phyloP scores from a whole-genome alignment of 2,888 invertebrate genomes.

The Dynastes maya region DNA sequence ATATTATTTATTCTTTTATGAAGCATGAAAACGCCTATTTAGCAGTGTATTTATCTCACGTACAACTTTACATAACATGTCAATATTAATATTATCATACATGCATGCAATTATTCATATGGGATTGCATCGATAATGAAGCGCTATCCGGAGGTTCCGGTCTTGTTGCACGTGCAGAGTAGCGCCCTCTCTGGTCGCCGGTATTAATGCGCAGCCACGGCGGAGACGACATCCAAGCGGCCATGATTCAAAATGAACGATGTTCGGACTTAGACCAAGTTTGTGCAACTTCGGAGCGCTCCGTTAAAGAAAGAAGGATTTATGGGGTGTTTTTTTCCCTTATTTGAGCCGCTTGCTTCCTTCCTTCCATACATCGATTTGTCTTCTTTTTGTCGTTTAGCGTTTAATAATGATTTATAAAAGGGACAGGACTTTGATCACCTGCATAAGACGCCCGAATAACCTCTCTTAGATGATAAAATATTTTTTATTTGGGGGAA shows the following conservation, averaged over 20 bases:
- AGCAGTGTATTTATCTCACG: not conserved
- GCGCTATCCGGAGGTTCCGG: slow-evolving; percentile 51
- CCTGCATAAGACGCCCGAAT: slow-evolving; percentile 57
- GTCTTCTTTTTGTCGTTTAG: slow-evolving; percentile 70
- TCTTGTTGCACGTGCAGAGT: slow-evolving; percentile 58
- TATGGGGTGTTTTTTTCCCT: slow-evolving; percentile 67
- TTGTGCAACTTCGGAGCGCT: slow-evolving; percentile 68
- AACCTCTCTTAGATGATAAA: slow-evolving; percentile 51
- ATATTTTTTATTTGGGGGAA: slow-evolving; percentile 44
- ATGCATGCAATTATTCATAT: slow-evolving; percentile 45
- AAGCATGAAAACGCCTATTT: too few species aligned
- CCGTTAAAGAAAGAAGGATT: slow-evolving; percentile 69
- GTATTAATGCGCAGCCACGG: slow-evolving; percentile 69
- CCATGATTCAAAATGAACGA: slow-evolving; percentile 71
- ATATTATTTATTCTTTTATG: too few species aligned
- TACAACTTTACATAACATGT: not conserved
- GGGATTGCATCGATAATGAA: slow-evolving; percentile 50
- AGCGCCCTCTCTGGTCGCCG: slow-evolving; percentile 61
- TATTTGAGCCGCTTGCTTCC: slow-evolving; percentile 63
- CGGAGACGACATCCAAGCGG: slow-evolving; percentile 67
- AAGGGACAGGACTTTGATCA: slow-evolving; percentile 59
- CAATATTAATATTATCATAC: slow-evolving; percentile 27
- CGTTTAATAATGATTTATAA: slow-evolving; percentile 69
- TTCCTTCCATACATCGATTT: slow-evolving; percentile 69
- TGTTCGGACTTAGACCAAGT: slow-evolving; percentile 70